Evolutionary conservation across 2,797 vertebrate species (phyloP), one percentile per base, ranked within the genome.

Genomic region (Trachops cirrhosus): DNA sequence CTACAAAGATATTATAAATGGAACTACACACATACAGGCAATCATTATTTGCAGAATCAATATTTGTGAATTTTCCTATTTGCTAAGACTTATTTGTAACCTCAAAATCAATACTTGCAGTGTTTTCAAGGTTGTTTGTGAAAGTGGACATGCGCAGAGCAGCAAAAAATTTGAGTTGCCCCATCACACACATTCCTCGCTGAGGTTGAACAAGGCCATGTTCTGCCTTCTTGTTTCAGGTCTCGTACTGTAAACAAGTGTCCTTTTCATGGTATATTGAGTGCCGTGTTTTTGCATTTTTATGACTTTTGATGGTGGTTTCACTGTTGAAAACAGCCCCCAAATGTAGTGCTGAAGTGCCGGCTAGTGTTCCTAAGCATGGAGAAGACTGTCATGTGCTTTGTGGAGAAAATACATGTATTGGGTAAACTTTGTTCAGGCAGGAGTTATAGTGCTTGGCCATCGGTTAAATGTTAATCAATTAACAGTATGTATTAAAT

Each of bases 11-110:
- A 75, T 34, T 89, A 52, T 41, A 52, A 82, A 79, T 54, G 39
- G 57, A 67, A 67, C 87, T 26, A 32, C 34, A 41, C 2, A 52
- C 2, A 74, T 18, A 37, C 3, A 52, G 15, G 74, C 12, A 50
- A 52, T 64, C 24, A 46, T 85, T 68, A 50, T 87, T 54, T 32
- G 29, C 50, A 79, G 62, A 71, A 16, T 59, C 39, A 32, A 41
- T 83, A 62, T 54, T 93, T 87, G 64, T 15, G 39, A 64, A 89
- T 32, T 64, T 48, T 24, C 52, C 44, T 91, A 46, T 57, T 75
- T 83, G 70, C 86, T 93, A 71, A 89, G 84, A 93, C 62, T 39
- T 71, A 91, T 54, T 68, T 86, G 34, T 86, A 93, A 89, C 29
- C 32, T 95, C 44, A 50, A 67, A 78, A 89, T 89, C 82, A 96